Conservation (phyloP, 2,113 vertebrate genomes). For the Lasiurus cinereus region DNA sequence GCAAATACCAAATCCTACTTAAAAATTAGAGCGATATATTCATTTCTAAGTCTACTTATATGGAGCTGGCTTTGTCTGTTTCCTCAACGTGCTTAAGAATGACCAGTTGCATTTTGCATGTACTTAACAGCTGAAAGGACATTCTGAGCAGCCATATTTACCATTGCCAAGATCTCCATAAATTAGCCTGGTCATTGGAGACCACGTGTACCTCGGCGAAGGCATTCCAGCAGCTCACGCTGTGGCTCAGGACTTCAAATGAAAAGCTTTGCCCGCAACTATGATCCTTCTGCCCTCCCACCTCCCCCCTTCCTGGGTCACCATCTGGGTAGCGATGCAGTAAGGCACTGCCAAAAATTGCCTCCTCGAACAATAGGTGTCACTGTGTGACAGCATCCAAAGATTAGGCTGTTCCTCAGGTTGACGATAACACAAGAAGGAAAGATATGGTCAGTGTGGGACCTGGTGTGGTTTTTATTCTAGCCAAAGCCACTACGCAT, state of each 20-base stretch:
- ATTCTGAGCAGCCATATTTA: constrained; percentile 42
- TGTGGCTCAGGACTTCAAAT: neutral
- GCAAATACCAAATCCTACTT: constrained; percentile 22
- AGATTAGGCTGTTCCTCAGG: constrained; percentile 77
- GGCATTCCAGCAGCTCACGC: neutral
- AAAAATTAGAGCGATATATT: constrained; percentile 5
- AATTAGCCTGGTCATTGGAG: constrained; percentile 61
- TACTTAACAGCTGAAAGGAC: constrained; percentile 51
- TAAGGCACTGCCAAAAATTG: constrained; percentile 76
- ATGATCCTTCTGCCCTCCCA: neutral
- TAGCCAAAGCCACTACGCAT: constrained; percentile 50
- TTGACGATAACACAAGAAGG: constrained; percentile 69
- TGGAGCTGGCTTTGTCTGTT: constrained; percentile 59
- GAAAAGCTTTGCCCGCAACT: constrained; percentile 32
- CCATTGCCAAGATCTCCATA: neutral
- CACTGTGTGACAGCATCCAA: constrained; percentile 77
- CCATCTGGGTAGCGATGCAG: constrained; percentile 71
- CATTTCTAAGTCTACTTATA: neutral
- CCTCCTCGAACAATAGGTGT: constrained; percentile 67
- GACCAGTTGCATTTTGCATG: constrained; percentile 9
- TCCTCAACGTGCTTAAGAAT: constrained; percentile 24
- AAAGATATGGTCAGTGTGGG: neutral
- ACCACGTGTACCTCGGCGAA: neutral
- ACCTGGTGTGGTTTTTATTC: constrained; percentile 57
- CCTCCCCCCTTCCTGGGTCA: constrained; percentile 21